Conservation (phyloP, 2,113 vertebrate species). For the Pan paniscus region DNA sequence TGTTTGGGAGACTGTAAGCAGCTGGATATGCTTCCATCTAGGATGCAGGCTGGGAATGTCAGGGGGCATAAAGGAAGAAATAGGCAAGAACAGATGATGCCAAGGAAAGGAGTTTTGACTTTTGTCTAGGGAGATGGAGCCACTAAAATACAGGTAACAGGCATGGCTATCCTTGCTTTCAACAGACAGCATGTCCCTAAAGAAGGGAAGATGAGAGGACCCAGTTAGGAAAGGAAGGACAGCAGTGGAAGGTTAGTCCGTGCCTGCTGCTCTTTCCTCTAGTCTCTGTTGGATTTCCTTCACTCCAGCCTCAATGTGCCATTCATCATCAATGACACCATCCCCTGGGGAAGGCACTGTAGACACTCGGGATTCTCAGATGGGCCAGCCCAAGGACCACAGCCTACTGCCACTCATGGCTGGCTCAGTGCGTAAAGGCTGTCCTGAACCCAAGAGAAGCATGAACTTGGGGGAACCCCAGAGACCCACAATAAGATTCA, state of each 20-base stretch:
- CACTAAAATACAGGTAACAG: not conserved
- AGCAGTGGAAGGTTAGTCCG: not conserved
- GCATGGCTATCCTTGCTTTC: not conserved
- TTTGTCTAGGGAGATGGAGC: not conserved
- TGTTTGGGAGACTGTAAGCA: not conserved
- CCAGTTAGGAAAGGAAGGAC: not conserved
- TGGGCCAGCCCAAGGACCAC: not conserved
- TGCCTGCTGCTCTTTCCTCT: not conserved
- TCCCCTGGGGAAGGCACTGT: not conserved
- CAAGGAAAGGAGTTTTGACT: not conserved
- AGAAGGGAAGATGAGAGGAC: not conserved
- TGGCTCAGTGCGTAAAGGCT: not conserved
- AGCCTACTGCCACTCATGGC: not conserved
- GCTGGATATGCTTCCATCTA: not conserved
- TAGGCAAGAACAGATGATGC: not conserved
- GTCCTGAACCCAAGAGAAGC: not conserved
- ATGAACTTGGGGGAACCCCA: not conserved
- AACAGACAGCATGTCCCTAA: not conserved
- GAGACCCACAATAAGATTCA: not conserved
- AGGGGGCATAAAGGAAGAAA: not conserved
- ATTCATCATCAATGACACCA: not conserved
- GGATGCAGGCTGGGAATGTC: not conserved
- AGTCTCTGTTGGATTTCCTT: not conserved
- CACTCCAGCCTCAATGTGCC: not conserved
- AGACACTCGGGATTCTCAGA: not conserved